phyloP scores from a whole-genome alignment of 2,797 vertebrate species.

The Valencia hispanica region DNA sequence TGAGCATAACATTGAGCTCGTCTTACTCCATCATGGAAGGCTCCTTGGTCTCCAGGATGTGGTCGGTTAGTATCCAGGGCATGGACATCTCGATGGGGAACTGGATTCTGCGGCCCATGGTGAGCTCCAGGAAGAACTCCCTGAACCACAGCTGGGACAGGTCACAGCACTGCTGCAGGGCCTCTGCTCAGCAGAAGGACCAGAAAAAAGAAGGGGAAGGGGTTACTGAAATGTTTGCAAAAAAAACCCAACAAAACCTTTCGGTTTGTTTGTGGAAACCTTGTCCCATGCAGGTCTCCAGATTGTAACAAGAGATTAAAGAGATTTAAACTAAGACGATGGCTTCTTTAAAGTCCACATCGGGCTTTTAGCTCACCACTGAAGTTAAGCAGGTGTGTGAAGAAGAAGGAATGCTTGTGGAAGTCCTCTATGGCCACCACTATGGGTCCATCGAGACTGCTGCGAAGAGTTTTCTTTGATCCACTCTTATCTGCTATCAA shows the following conservation, averaged over 20 bases:
- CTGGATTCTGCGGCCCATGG: constrained; percentile 97
- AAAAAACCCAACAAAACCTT: not conserved
- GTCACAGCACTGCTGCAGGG: constrained; percentile 97
- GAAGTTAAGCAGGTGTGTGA: constrained; percentile 98
- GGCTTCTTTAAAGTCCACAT: not conserved
- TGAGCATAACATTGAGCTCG: not conserved
- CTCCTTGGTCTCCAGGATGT: constrained; percentile 97
- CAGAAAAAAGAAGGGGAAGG: not conserved
- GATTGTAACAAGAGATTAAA: not conserved
- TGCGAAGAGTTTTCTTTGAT: constrained; percentile 96
- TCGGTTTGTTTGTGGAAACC: not conserved
- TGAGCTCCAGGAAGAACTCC: constrained; percentile 97
- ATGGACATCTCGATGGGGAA: constrained; percentile 99
- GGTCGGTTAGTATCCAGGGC: constrained; percentile 98
- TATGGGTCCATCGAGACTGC: constrained; percentile 96
- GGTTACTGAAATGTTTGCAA: not conserved
- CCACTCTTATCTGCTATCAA: constrained; percentile 98
- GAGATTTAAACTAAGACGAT: not conserved
- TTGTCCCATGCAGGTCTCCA: not conserved
- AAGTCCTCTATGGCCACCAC: constrained; percentile 98
- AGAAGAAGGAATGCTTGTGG: constrained; percentile 99
- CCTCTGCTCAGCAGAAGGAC: constrained; percentile 80
- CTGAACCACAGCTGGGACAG: constrained; percentile 98
- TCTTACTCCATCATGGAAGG: constrained; percentile 98
- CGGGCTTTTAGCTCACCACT: constrained; percentile 83